Evolutionary conservation across 2,797 vertebrate genomes (phyloP), one percentile per base, ranked within the genome.

Genomic region (Acipenser transmontanus): DNA sequence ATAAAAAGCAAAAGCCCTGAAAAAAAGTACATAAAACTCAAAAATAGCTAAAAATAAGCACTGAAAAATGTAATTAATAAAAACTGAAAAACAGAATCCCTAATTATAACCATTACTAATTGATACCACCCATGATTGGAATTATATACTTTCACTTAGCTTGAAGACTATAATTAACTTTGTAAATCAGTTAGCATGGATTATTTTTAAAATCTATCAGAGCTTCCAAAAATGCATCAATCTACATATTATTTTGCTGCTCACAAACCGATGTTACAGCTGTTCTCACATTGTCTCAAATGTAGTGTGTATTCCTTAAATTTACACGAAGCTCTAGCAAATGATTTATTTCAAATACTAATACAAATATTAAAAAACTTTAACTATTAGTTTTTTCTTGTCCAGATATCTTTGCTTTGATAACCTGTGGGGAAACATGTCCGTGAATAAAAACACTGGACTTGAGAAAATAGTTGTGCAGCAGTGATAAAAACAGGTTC

Each of bases 401-500:
- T 50, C 7, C 5, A 1, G 10, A 59, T 8, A 62, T 20, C 61
- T 62, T 48, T 74, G 63, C 71, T 68, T 67, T 60, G 59, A 52
- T 52, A 64, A 64, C 52, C 59, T 63, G 61, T 66, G 13, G 66
- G 71, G 54, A 12, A 63, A 49, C 61, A 47, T 12, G 47, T 47
- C 61, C 50, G 13, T 59, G 49, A 60, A 61, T 59, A 17, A 47
- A 68, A 68, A 61, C 50, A 51, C 14, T n/a, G 34, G 34, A 68
- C 66, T 51, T 70, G 64, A 69, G 68, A 73, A 73, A 73, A 73
- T 59, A 68, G 72, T 69, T 70, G 66, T 70, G 72, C 61, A 69
- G 66, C 67, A 65, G 57, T 66, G 59, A n/a, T 50, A 14, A 67
- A 60, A 60, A 59, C 3, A 14, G 49, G 50, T 54, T 48, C 11